These are phyloP conservation scores for Anas platyrhynchos DNA, from an alignment of 2,113 vertebrate species.

Conservation along the genomic window DNA sequence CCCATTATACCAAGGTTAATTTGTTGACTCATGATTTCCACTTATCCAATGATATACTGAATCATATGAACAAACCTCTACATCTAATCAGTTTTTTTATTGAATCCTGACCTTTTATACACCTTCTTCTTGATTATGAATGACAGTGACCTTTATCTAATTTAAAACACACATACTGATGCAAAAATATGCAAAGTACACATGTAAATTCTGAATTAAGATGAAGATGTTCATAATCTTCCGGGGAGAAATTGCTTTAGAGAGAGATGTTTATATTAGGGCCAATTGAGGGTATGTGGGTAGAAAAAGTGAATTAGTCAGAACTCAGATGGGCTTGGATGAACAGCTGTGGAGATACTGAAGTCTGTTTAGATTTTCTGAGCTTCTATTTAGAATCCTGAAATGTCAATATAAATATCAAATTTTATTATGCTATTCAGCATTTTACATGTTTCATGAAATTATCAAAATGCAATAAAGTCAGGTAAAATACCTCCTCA, in stretches of 20 bases:
- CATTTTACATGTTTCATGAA: slow-evolving; percentile 63
- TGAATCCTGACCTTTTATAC: slow-evolving; percentile 86
- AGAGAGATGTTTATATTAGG: slow-evolving; percentile 70
- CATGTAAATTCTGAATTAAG: slow-evolving; percentile 84
- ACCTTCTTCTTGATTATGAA: slow-evolving; percentile 86
- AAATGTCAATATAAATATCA: slow-evolving; percentile 79
- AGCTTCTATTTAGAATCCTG: slow-evolving; percentile 71
- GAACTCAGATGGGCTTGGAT: slow-evolving; percentile 29
- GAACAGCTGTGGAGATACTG: slow-evolving; percentile 52
- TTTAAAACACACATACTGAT: slow-evolving; percentile 81
- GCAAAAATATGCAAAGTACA: slow-evolving; percentile 85
- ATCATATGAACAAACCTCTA: slow-evolving; percentile 80
- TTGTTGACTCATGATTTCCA: slow-evolving; percentile 80
- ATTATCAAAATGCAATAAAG: slow-evolving; percentile 69
- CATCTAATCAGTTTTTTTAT: slow-evolving; percentile 81
- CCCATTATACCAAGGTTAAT: slow-evolving; percentile 76
- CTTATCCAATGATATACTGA: slow-evolving; percentile 78
- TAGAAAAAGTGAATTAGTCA: slow-evolving; percentile 67
- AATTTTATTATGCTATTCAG: slow-evolving; percentile 76
- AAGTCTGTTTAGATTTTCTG: slow-evolving; percentile 74
- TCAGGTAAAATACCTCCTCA: slow-evolving; percentile 66
- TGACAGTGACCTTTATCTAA: slow-evolving; percentile 87
- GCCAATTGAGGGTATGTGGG: slow-evolving; percentile 40
- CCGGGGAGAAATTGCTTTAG: slow-evolving; percentile 66
- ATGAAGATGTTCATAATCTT: slow-evolving; percentile 75